phyloP scores from a whole-genome alignment of 1,140 invertebrate species.

The Calephelis virginiensis region DNA sequence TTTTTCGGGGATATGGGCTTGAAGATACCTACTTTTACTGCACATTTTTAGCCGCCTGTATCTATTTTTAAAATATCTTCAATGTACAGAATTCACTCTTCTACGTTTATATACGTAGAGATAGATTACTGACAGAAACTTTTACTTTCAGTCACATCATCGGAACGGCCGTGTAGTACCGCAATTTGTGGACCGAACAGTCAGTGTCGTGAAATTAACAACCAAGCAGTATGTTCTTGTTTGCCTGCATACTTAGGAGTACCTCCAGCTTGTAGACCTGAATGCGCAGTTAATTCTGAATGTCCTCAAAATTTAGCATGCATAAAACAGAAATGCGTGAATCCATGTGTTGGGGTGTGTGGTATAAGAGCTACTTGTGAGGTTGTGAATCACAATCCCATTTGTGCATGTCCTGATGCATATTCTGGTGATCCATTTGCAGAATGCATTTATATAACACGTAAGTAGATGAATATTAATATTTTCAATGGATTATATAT shows the following conservation, averaged over 20 bases:
- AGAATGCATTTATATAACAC: conserved; percentile 69
- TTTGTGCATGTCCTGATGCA: conserved; percentile 79
- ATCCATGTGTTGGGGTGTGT: conserved; percentile 89
- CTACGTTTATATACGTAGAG: no score
- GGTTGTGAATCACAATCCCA: conserved; percentile 87
- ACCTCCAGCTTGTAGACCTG: conserved; percentile 88
- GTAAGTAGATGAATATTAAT: conserved; percentile 41
- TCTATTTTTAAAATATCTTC: no score
- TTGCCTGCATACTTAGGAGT: conserved; percentile 85
- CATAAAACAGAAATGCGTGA: conserved; percentile 87
- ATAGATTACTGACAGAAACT: not conserved
- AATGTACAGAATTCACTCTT: no score
- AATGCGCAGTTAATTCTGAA: conserved; percentile 87
- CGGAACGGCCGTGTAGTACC: conserved; percentile 83
- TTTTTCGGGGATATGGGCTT: no score
- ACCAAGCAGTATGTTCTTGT: conserved; percentile 87
- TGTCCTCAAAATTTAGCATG: conserved; percentile 87
- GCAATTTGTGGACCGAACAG: conserved; percentile 89
- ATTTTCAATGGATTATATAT: no score
- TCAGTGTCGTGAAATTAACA: conserved; percentile 85
- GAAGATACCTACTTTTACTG: no score
- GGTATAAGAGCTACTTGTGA: conserved; percentile 86
- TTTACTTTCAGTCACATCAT: conserved; percentile 40
- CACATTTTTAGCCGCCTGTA: no score
- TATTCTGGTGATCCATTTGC: conserved; percentile 81